Conservation (phyloP, 1,140 invertebrate species). For the Microplitis demolitor region DNA sequence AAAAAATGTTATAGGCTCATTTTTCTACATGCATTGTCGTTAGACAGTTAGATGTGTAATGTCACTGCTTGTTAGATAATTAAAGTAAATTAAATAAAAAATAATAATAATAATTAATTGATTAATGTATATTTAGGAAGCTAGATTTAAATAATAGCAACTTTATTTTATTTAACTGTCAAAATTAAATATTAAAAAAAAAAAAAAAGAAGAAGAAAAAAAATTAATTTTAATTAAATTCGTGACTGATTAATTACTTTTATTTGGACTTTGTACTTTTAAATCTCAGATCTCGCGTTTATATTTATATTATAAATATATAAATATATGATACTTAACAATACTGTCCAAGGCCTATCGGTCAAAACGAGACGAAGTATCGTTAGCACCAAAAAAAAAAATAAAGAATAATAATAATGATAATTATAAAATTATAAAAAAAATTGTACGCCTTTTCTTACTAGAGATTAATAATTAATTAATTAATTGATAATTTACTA, state of each 20-base stretch:
- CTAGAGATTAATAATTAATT: not conserved
- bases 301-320: not conserved
- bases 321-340: conserved; percentile 11
- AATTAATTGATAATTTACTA: not conserved
- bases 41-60: conserved; percentile 37
- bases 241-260: not conserved
- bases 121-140: conserved; percentile 8
- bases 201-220: conserved; percentile 1
- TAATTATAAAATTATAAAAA: not conserved
- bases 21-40: conserved; percentile 62
- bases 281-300: not conserved
- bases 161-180: not conserved
- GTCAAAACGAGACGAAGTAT: conserved; percentile 20
- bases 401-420: not conserved
- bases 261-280: too few relatives aligned
- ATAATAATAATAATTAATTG: not conserved
- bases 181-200: not conserved
- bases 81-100: conserved; percentile 25
- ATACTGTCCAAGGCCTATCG: conserved; percentile 41
- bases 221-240: conserved; percentile 1
- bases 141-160: too few relatives aligned
- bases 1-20: conserved; percentile 50
- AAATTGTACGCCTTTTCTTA: not conserved
- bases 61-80: conserved; percentile 25
- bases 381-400: conserved; percentile 11